Evolutionary conservation across 2,797 vertebrate species (phyloP).

Genomic region (Aplochiton taeniatus): DNA sequence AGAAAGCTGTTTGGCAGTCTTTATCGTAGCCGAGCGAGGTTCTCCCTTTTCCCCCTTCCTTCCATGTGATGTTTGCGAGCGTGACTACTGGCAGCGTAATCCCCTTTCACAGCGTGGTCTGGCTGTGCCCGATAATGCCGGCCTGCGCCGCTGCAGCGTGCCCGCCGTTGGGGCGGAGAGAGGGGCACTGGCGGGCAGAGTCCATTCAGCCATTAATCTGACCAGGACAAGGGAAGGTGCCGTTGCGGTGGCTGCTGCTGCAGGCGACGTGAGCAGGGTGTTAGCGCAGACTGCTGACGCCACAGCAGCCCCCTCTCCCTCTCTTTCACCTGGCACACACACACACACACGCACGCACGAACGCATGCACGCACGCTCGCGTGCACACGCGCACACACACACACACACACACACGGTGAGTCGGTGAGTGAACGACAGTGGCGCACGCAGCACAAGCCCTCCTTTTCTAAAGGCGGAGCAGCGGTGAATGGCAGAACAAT

Average conservation of each 20-base stretch:
- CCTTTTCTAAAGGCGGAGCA: constrained; percentile 43
- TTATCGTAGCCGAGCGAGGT: constrained; percentile 63
- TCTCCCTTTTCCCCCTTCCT: constrained; percentile 49
- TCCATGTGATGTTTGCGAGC: constrained; percentile 72
- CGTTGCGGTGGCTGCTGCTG: constrained; percentile 55
- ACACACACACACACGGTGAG: constrained; percentile 35
- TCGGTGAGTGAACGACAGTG: constrained; percentile 55
- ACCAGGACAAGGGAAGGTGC: constrained; percentile 61
- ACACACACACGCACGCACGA: background rate
- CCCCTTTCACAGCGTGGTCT: constrained; percentile 79
- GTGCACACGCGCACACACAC: constrained; percentile 7
- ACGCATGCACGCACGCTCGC: constrained; percentile 9
- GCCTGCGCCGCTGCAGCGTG: constrained; percentile 71
- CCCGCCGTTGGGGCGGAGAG: constrained; percentile 66
- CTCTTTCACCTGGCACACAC: constrained; percentile 15
- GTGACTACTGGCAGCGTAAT: constrained; percentile 76
- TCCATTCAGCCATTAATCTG: constrained; percentile 77
- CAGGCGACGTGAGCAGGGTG: constrained; percentile 66
- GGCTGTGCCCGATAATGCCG: constrained; percentile 79
- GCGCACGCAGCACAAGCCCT: constrained; percentile 48
- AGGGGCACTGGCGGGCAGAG: constrained; percentile 68
- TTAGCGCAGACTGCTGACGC: constrained; percentile 71
- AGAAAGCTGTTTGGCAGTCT: constrained; percentile 58
- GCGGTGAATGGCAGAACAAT: constrained; percentile 48
- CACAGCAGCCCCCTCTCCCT: constrained; percentile 55